A percentile compares a stretch with the other conserved stretches of the same genome.
These are phyloP conservation scores for Paratrypauchen microcephalus DNA, from an alignment of 2,797 vertebrate genomes.

Conservation along the genomic window DNA sequence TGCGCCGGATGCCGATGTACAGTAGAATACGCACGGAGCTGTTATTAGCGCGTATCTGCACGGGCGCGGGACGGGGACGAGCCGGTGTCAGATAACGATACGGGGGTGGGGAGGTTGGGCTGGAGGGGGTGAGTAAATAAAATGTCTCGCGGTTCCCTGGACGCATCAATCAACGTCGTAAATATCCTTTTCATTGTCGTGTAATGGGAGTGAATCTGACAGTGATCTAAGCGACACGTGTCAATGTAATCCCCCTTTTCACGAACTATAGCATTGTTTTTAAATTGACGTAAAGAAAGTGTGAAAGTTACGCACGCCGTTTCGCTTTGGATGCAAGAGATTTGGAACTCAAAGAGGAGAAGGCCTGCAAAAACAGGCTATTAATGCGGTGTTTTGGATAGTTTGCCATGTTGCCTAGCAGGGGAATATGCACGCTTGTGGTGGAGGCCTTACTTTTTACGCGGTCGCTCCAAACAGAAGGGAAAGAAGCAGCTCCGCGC, in stretches of 20 bases:
- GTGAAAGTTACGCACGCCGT: neutral
- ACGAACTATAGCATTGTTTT: neutral
- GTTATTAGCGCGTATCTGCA: neutral
- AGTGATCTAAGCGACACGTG: conserved; percentile 5
- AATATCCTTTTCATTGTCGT: conserved; percentile 28
- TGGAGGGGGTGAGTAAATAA: conserved; percentile 75
- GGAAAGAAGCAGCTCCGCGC: conserved; percentile 31
- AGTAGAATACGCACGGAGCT: neutral
- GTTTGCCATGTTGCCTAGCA: conserved; percentile 7
- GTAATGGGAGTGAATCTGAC: conserved; percentile 5
- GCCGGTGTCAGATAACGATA: conserved; percentile 42
- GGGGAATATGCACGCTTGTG: conserved; percentile 15
- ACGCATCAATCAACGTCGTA: conserved; percentile 77
- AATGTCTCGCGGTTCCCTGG: conserved; percentile 72
- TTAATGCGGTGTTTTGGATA: neutral
- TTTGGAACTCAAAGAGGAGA: neutral
- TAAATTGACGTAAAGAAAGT: neutral
- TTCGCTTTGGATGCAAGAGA: neutral
- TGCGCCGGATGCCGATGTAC: conserved; percentile 31
- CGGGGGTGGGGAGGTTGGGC: conserved; percentile 25
- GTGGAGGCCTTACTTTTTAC: conserved; percentile 39
- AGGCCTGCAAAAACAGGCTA: conserved; percentile 2
- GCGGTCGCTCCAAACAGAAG: conserved; percentile 21
- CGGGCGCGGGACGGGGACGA: conserved; percentile 7
- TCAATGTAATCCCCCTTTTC: neutral